Evolutionary conservation across 2,888 invertebrate species (phyloP).

Genomic region (Lithophane ornitopus): DNA sequence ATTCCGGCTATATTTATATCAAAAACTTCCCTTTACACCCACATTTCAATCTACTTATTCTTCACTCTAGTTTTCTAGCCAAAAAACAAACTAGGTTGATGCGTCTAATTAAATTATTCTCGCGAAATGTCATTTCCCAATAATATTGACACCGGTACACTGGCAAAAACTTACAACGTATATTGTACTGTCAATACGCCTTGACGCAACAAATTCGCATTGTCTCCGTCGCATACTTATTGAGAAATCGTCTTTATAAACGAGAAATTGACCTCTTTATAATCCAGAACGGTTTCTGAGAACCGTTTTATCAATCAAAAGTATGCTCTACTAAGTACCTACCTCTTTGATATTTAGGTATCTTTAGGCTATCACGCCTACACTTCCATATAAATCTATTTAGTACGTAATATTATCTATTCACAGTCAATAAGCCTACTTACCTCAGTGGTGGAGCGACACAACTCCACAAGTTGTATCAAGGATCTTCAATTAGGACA

Average conservation of each 20-base stretch:
- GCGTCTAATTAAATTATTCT: conserved; percentile 51
- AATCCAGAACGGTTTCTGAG: conserved; percentile 25
- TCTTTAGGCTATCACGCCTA: conserved; percentile 3
- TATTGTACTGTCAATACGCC: conserved; percentile 68
- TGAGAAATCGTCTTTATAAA: conserved; percentile 62
- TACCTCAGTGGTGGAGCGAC: conserved; percentile 48
- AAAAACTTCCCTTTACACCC: conserved; percentile 20
- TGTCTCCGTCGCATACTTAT: conserved; percentile 60
- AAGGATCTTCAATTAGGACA: conserved; percentile 83
- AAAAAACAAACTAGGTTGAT: conserved; percentile 35
- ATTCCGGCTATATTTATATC: conserved; percentile 54
- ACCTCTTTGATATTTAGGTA: conserved; percentile 10
- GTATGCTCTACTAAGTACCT: background rate
- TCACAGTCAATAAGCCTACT: conserved; percentile 41
- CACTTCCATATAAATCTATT: conserved; percentile 7
- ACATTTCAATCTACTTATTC: conserved; percentile 12
- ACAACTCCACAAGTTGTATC: conserved; percentile 63
- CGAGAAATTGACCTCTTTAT: conserved; percentile 57
- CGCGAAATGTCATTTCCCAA: conserved; percentile 60
- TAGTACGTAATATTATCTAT: conserved; percentile 18
- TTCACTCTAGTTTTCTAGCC: conserved; percentile 17
- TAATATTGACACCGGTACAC: conserved; percentile 62
- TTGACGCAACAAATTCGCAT: conserved; percentile 71
- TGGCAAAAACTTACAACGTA: conserved; percentile 61
- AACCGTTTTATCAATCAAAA: conserved; percentile 41